phyloP scores from a whole-genome alignment of 2,888 invertebrate species.

The Synanthedon vespiformis region DNA sequence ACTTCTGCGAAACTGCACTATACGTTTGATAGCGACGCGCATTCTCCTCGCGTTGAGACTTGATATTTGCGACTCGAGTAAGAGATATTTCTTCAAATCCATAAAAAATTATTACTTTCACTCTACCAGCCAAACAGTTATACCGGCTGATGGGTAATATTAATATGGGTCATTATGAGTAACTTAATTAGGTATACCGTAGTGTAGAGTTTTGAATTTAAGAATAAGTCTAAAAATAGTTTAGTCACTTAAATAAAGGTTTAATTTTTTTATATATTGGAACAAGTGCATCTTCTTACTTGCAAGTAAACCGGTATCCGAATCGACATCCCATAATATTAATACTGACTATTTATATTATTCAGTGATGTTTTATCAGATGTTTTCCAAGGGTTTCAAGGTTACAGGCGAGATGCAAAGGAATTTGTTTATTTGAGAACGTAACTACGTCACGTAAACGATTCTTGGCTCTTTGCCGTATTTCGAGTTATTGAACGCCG shows the following conservation, averaged over 20 bases:
- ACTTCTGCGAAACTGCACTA: constrained; percentile 46
- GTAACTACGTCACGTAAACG: constrained; percentile 8
- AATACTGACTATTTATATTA: no score
- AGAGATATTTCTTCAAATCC: background rate
- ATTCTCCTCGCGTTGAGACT: background rate
- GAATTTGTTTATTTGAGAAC: background rate
- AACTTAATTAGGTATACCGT: no score
- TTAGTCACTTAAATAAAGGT: no score
- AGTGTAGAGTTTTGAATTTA: no score
- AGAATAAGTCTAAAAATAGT: no score
- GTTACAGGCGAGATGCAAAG: background rate
- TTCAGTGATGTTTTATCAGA: background rate
- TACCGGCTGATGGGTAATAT: constrained; percentile 2
- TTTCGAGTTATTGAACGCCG: constrained; percentile 13
- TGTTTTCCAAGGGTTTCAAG: background rate
- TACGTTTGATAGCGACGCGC: no score
- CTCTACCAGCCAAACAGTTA: constrained; percentile 3
- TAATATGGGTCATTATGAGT: no score
- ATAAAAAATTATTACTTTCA: constrained; percentile 10
- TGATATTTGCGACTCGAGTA: background rate
- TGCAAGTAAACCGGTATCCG: no score
- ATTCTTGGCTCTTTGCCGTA: constrained; percentile 27
- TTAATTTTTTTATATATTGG: no score
- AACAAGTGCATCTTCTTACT: no score
- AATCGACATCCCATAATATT: no score